Evolutionary conservation across 2,113 vertebrate genomes (phyloP), one percentile per base, ranked within the genome.

Genomic region (Lethenteron camtschaticum): DNA sequence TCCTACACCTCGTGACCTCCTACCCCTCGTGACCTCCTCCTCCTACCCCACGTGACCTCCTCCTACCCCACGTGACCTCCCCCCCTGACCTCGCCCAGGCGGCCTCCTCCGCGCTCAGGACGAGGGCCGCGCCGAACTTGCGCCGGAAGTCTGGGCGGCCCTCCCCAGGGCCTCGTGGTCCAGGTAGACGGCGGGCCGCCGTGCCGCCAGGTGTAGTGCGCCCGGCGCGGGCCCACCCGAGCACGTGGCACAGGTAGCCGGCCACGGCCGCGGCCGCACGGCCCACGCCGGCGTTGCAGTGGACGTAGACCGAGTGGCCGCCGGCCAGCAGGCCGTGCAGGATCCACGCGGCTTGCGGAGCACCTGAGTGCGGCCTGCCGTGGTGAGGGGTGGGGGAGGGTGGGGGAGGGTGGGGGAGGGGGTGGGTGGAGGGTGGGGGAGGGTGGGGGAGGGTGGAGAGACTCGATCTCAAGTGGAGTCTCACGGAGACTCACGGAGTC

Each of bases 251-350:
- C 2, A 99, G 84, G 77, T 89, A 87, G 60, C 90, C 94, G 0
- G 91, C 83, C 68, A 96, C 81, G 0, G 88, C 86, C 0, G 88
- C 89, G 0, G 92, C 88, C 1, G 94, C 90, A 69, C 94, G 80
- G 73, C 94, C 94, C 8, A 95, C 92, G 0, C 92, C 94, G 0
- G 94, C 94, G 0, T 99, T 96, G 74, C 94, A 99, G 73, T 99
- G 94, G 4, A 99, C 85, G 0, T 99, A 99, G 58, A 99, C 87
- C 0, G 77, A 86, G 80, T 99, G 94, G 2, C 90, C 85, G 0
- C 90, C 89, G 77, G 89, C 84, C 70, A 97, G 79, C 1, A 99
- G 85, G 1, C 86, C 85, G 0, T 95, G 83, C 16, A 99, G 81
- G 57, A 99, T 80, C 73, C 81, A 89, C 1, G 95, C 94, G 1